These are phyloP conservation scores for Podabrus alpinus DNA, from an alignment of 2,888 invertebrate genomes.

Conservation along the genomic window DNA sequence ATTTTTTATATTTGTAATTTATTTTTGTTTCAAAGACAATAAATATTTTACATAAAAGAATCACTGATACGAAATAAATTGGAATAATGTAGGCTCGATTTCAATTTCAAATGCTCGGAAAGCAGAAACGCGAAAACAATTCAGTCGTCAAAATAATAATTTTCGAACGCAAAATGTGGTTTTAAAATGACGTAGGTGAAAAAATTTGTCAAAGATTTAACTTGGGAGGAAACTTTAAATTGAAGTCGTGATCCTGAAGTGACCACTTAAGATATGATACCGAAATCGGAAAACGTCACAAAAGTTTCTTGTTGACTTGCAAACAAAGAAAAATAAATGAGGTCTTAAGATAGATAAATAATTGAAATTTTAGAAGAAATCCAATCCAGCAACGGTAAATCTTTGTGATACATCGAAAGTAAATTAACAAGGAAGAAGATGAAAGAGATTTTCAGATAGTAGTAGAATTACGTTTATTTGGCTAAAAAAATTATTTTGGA, in stretches of 20 bases:
- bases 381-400: neutral
- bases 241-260: neutral
- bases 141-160: conserved; percentile 3
- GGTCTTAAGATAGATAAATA: neutral
- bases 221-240: neutral
- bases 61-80: conserved; percentile 21
- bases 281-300: neutral
- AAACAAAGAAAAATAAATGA: neutral
- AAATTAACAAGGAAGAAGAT: neutral
- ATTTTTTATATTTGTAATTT: conserved; percentile 1
- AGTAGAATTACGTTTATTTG: neutral
- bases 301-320: neutral
- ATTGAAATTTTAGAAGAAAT: neutral
- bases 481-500: neutral
- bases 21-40: conserved; percentile 6
- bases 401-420: neutral
- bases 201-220: neutral
- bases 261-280: neutral
- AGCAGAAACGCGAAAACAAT: conserved; percentile 18
- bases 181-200: neutral
- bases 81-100: conserved; percentile 21
- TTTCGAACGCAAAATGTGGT: neutral
- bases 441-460: neutral
- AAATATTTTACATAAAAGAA: conserved; percentile 13
- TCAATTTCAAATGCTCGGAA: conserved; percentile 18